A percentile compares a stretch with the other conserved stretches of the same genome.
These are phyloP conservation scores for Mugil cephalus DNA, from an alignment of 2,113 vertebrate genomes.

Conservation along the genomic window DNA sequence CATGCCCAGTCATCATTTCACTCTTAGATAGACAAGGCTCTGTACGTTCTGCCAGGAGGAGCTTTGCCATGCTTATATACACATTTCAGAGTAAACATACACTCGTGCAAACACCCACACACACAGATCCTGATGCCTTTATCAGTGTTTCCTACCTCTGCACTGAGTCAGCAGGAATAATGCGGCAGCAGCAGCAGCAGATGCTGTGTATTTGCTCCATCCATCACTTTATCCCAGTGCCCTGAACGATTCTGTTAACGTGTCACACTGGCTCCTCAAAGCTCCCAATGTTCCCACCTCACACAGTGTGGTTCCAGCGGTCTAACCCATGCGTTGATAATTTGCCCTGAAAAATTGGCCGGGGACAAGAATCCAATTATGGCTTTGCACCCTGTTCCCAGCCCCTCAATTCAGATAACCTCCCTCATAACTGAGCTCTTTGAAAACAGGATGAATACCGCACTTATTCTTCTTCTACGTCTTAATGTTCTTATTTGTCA, in stretches of 20 bases:
- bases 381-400: conserved; percentile 74
- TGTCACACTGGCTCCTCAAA: conserved; percentile 72
- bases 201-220: conserved; percentile 54
- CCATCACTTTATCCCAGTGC: conserved; percentile 72
- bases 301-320: conserved; percentile 66
- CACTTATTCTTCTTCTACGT: conserved; percentile 22
- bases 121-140: conserved; percentile 20
- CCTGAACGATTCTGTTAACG: conserved; percentile 78
- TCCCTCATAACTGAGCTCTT: conserved; percentile 64
- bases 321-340: conserved; percentile 75
- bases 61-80: conserved; percentile 36
- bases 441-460: conserved; percentile 47
- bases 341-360: conserved; percentile 75
- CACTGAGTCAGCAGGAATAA: conserved; percentile 47
- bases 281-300: conserved; percentile 76
- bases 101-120: conserved; percentile 24
- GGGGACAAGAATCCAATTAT: conserved; percentile 76
- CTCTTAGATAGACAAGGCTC: conserved; percentile 32
- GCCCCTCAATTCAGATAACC: conserved; percentile 61
- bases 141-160: conserved; percentile 4
- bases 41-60: conserved; percentile 27
- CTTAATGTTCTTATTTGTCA: conserved; percentile 2
- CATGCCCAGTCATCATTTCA: conserved; percentile 60
- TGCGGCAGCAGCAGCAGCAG: conserved; percentile 43
- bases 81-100: conserved; percentile 18